Conservation (phyloP, 2,797 vertebrate species). For the Sternarchorhynchus goeldii region DNA sequence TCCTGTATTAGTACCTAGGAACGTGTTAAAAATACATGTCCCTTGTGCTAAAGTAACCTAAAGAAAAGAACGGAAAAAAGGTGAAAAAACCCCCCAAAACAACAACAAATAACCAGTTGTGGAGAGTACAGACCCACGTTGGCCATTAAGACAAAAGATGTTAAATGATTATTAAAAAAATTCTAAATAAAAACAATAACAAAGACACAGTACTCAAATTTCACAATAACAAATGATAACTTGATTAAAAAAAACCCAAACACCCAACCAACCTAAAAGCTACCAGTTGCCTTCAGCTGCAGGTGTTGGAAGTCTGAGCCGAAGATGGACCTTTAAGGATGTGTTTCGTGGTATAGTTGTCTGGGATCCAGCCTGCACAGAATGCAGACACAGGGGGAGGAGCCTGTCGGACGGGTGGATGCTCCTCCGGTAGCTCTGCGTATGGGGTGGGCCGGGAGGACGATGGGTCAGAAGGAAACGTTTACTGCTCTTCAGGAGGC, state of each 20-base stretch:
- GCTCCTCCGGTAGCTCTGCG: conserved; percentile 57
- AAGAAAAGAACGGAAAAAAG: conserved; percentile 43
- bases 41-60: conserved; percentile 64
- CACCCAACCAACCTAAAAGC: conserved; percentile 49
- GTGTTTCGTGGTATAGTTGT: conserved; percentile 57
- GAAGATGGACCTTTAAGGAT: conserved; percentile 64
- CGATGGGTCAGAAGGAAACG: conserved; percentile 76
- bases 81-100: conserved; percentile 51
- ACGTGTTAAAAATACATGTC: conserved; percentile 68
- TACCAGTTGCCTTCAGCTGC: conserved; percentile 75
- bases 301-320: conserved; percentile 64
- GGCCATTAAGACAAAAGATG: conserved; percentile 63
- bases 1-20: conserved; percentile 66
- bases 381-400: conserved; percentile 45
- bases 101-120: conserved; percentile 45
- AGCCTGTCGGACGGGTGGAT: conserved; percentile 37
- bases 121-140: conserved; percentile 58
- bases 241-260: conserved; percentile 52
- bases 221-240: conserved; percentile 66
- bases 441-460: conserved; percentile 76
- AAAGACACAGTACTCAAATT: conserved; percentile 65
- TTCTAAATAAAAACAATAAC: conserved; percentile 57
- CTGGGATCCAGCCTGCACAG: conserved; percentile 35
- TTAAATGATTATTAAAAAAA: conserved; percentile 65
- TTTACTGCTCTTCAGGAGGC: conserved; percentile 48